Evolutionary conservation across 2,113 vertebrate genomes (phyloP), one percentile per base, ranked within the genome.

Genomic region (Nanorana parkeri): DNA sequence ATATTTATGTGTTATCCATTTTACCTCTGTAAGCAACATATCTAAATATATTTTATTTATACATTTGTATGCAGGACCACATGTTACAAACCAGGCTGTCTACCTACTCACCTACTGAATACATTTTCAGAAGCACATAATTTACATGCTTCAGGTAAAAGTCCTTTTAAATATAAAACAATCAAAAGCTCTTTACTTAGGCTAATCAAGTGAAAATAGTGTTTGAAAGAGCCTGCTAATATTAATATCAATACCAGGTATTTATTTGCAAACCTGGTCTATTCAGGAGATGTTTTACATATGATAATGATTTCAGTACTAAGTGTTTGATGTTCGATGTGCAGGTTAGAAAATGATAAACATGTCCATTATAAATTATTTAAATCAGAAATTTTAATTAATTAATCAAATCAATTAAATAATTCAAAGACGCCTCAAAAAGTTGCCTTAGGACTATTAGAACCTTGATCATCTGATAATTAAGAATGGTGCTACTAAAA

Each of bases 311-410:
- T 55, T 56, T 36, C 11, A 32, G 8, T 36, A 13, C 32, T 10
- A 20, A 54, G 28, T 68, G 64, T 67, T 78, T 67, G 74, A 65
- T 66, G 61, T 68, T 32, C n/a, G 26, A 67, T 78, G 52, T 20
- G 61, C 23, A 64, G 19, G 11, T 19, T 15, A 3, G 15, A 41
- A 65, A 51, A 52, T 15, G 8, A 52, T 47, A 66, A 29, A n/a
- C 61, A n/a, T 73, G 3, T 11, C 2, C 6, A 47, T 47, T 47
- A 47, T 47, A 15, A 47, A 47, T 47, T 1, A 13, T 47, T 47
- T 2, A 47, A 47, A 47, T 11, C 41, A 47, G 41, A 47, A 6
- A 47, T 47, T 8, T 47, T 47, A 47, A 11, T 13, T 47, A 15
- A 8, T 10, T 47, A 6, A 13, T 47, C 2, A 10, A 13, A 47